Evolutionary conservation across 2,113 vertebrate genomes (phyloP).

Genomic region (Oxygymnocypris stewartii): DNA sequence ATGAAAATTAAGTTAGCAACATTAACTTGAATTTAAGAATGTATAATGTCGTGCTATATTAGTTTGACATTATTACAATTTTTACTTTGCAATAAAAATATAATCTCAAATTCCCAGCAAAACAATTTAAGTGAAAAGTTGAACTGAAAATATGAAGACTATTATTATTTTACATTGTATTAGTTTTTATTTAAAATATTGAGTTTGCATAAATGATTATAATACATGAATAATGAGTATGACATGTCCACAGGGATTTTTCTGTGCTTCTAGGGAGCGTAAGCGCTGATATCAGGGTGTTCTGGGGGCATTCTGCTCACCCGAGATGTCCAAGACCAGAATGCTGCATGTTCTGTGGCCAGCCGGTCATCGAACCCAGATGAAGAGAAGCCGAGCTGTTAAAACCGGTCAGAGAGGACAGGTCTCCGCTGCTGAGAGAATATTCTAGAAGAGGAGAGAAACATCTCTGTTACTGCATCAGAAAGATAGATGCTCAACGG

Average conservation of each 20-base stretch:
- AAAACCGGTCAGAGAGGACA: constrained; percentile 87
- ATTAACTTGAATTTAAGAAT: too few relatives aligned
- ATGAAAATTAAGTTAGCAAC: too few relatives aligned
- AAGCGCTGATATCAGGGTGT: neutral
- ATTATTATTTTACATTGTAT: neutral
- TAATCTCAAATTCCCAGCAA: neutral
- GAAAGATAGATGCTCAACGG: neutral
- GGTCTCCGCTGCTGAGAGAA: constrained; percentile 86
- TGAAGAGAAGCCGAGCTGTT: constrained; percentile 85
- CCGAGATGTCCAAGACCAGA: constrained; percentile 90
- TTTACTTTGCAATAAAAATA: neutral
- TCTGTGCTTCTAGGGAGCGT: neutral
- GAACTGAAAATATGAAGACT: neutral
- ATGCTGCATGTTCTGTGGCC: constrained; percentile 92
- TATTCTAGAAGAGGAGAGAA: constrained; percentile 79
- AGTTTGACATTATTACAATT: neutral
- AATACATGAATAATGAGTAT: neutral
- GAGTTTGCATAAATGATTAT: neutral
- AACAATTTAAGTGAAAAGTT: neutral
- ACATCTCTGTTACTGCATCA: neutral
- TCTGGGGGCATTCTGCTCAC: constrained; percentile 74
- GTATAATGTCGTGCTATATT: neutral
- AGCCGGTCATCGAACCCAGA: constrained; percentile 87
- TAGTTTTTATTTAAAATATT: neutral
- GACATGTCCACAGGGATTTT: neutral